These are phyloP conservation scores for Probosciger aterrimus DNA, from an alignment of 2,113 vertebrate species.

Conservation along the genomic window DNA sequence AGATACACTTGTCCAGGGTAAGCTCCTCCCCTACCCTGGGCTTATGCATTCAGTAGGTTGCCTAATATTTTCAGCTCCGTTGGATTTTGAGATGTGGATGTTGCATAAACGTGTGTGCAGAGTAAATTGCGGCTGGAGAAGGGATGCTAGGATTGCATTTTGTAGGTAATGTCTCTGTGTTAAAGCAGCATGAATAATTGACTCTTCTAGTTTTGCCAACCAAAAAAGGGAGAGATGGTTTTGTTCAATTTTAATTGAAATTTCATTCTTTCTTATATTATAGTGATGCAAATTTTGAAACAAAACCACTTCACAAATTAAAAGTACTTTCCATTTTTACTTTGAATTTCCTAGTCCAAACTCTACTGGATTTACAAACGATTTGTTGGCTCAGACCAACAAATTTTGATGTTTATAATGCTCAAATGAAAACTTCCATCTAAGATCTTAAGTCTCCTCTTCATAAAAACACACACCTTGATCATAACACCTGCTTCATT, in stretches of 20 bases:
- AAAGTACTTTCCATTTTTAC: neutral
- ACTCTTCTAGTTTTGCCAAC: neutral
- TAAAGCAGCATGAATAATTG: neutral
- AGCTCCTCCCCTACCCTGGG: neutral
- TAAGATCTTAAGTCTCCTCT: neutral
- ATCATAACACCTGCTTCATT: neutral
- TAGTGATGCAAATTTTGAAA: neutral
- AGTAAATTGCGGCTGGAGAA: neutral
- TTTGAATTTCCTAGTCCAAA: neutral
- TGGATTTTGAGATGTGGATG: neutral
- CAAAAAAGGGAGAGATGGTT: neutral
- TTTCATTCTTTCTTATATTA: neutral
- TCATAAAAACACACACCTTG: neutral
- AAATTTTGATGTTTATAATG: neutral
- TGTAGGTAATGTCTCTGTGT: neutral
- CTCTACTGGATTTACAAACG: neutral
- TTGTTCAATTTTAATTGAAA: neutral
- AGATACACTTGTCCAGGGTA: neutral
- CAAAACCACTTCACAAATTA: neutral
- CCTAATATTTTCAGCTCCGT: neutral
- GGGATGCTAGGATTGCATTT: neutral
- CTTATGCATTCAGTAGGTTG: neutral
- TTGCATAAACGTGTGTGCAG: neutral
- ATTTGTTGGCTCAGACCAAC: neutral
- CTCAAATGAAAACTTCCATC: neutral